These are phyloP conservation scores for Datnioides undecimradiatus DNA, from an alignment of 2,113 vertebrate genomes.

Conservation along the genomic window DNA sequence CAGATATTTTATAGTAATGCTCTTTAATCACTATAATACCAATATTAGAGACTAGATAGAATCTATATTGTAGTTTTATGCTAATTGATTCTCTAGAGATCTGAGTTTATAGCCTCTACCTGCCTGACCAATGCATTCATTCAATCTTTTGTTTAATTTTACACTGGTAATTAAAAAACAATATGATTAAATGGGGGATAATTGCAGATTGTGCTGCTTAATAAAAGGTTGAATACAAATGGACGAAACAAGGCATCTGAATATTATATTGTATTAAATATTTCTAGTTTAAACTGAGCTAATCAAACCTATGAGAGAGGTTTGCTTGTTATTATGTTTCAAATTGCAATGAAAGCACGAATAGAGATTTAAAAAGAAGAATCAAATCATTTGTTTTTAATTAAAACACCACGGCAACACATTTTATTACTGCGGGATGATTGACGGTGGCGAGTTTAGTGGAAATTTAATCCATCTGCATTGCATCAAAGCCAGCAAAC, in stretches of 20 bases:
- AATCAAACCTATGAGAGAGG: too few species aligned
- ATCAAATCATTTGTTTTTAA: not conserved
- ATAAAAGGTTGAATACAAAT: not conserved
- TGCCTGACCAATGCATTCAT: not conserved
- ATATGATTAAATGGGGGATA: not conserved
- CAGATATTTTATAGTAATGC: not conserved
- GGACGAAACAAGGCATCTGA: not conserved
- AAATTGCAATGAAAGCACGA: not conserved
- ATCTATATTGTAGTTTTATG: not conserved
- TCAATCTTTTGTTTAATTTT: not conserved
- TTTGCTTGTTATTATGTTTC: not conserved
- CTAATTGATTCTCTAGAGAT: not conserved
- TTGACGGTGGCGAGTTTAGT: not conserved
- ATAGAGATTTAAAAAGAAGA: not conserved
- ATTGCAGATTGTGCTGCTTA: too few species aligned
- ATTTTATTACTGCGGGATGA: not conserved
- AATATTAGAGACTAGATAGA: not conserved
- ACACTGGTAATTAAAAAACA: not conserved
- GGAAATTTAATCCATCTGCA: constrained; percentile 50
- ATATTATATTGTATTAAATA: not conserved
- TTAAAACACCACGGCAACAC: not conserved
- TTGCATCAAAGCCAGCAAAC: constrained; percentile 43
- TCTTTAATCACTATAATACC: not conserved
- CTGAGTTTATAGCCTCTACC: not conserved
- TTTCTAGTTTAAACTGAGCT: not conserved